Percentiles rank a stretch among this genome's conserved stretches.
These are phyloP conservation scores for Agelaius phoeniceus DNA, from an alignment of 2,113 vertebrate species.

Conservation along the genomic window DNA sequence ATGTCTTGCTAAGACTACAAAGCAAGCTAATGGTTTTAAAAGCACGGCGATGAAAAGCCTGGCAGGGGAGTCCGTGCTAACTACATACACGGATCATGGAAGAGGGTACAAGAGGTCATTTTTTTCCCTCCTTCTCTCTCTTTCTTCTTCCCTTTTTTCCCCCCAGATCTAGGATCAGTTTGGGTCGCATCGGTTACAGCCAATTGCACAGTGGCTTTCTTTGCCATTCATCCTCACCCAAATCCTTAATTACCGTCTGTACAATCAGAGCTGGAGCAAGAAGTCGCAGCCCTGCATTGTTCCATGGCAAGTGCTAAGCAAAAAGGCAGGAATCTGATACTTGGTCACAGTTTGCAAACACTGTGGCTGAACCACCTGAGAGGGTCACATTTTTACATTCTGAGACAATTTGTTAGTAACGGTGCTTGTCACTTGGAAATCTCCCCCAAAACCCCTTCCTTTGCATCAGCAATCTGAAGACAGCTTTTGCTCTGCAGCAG, in stretches of 20 bases:
- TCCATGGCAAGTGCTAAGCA: slow-evolving; percentile 58
- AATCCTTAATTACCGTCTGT: slow-evolving; percentile 58
- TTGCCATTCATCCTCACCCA: slow-evolving; percentile 47
- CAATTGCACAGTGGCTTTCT: slow-evolving; percentile 63
- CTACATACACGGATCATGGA: slow-evolving; percentile 59
- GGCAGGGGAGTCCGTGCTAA: slow-evolving; percentile 47
- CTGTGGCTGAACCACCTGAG: slow-evolving; percentile 68
- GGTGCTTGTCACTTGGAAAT: slow-evolving; percentile 68
- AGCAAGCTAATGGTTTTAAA: slow-evolving; percentile 71
- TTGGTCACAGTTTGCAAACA: slow-evolving; percentile 86
- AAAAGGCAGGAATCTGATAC: slow-evolving; percentile 77
- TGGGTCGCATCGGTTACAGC: slow-evolving; percentile 61
- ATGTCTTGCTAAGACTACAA: slow-evolving; percentile 60
- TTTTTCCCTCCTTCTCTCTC: neutral
- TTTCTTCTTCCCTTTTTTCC: neutral
- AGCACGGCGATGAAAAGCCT: slow-evolving; percentile 65
- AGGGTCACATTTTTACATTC: slow-evolving; percentile 73
- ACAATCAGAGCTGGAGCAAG: slow-evolving; percentile 34
- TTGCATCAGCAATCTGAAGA: neutral
- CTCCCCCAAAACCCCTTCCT: slow-evolving; percentile 13
- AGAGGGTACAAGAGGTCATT: slow-evolving; percentile 41
- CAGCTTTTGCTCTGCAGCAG: slow-evolving; percentile 1
- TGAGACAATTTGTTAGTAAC: slow-evolving; percentile 71
- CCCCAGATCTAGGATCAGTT: slow-evolving; percentile 18
- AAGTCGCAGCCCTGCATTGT: slow-evolving; percentile 43